Evolutionary conservation across 2,888 invertebrate genomes (phyloP), one percentile per base, ranked within the genome.

Genomic region (Autographa gamma): DNA sequence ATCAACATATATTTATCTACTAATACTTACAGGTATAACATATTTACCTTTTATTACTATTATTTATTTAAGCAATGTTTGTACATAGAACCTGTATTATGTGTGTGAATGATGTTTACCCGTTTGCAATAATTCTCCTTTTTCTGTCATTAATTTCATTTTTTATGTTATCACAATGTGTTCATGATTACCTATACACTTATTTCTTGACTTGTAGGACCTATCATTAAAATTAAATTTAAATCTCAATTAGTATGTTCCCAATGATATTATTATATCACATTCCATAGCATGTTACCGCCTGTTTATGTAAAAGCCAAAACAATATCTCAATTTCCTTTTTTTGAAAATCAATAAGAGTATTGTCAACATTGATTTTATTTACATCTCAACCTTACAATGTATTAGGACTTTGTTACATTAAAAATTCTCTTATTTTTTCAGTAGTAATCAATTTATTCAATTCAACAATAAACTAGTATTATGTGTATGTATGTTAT

Each of bases 21-120:
- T 78, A 69, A 74, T 77, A 19, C 34, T 13, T 6, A 9, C n/a
- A 32, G 0, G 66, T 31, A 66, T 64, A 66, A 43, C 32, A 19
- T 52, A 34, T 66, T 60, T 63, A 66, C 56, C 56, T 38, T 59
- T 66, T 48, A 61, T 56, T 41, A 63, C 9, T 54, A 25, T 69
- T 78, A 66, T 77, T 66, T 62, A 75, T 75, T 71, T 75, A 75
- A n/a, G 48, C n/a, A 13, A 3, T 66, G 19, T 14, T 59, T 75
- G 67, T 77, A 67, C 67, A 69, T 76, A 71, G 16, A 63, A 63
- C 19, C 54, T 73, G 61, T 73, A 60, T 71, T 60, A 31, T 62
- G 66, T 70, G 67, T 78, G 68, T 63, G 69, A 67, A 70, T 81
- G 64, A 69, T 82, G 58, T 77, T 72, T 70, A 48, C 32, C 41